Evolutionary conservation across 1,140 invertebrate genomes (phyloP).

Genomic region (Zaprionus taronus): DNA sequence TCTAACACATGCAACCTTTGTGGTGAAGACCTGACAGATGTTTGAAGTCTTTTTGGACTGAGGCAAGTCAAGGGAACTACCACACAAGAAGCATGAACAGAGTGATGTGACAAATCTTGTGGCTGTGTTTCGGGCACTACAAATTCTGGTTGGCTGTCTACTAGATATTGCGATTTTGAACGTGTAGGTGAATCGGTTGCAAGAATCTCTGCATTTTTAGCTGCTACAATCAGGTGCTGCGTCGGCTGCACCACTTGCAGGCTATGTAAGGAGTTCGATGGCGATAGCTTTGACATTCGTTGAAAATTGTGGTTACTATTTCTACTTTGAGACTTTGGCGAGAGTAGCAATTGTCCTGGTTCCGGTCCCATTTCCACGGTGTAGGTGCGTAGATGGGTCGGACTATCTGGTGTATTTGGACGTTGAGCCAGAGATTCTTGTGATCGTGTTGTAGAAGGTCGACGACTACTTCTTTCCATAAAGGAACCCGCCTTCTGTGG

Average conservation of each 20-base stretch:
- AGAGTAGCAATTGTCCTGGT: constrained; percentile 36
- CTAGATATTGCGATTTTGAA: background rate
- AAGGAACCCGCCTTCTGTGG: background rate
- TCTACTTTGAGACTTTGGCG: constrained; percentile 1
- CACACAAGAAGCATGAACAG: constrained; percentile 2
- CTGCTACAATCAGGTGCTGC: background rate
- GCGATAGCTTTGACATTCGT: background rate
- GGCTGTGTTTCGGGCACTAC: constrained; percentile 66
- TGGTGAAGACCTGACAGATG: background rate
- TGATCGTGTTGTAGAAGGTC: background rate
- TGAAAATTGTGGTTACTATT: background rate
- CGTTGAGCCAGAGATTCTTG: background rate
- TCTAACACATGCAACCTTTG: background rate
- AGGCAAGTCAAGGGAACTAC: constrained; percentile 17
- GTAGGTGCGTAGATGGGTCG: constrained; percentile 23
- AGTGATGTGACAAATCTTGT: constrained; percentile 33
- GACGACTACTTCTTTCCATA: background rate
- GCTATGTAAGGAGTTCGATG: background rate
- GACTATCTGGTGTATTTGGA: background rate
- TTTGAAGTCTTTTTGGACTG: background rate
- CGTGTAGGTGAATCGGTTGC: constrained; percentile 37
- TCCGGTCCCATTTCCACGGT: constrained; percentile 40
- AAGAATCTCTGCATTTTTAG: background rate
- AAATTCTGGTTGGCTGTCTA: constrained; percentile 24
- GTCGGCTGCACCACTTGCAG: background rate